Evolutionary conservation across 2,113 vertebrate species (phyloP).

Genomic region (Casuarius casuarius): DNA sequence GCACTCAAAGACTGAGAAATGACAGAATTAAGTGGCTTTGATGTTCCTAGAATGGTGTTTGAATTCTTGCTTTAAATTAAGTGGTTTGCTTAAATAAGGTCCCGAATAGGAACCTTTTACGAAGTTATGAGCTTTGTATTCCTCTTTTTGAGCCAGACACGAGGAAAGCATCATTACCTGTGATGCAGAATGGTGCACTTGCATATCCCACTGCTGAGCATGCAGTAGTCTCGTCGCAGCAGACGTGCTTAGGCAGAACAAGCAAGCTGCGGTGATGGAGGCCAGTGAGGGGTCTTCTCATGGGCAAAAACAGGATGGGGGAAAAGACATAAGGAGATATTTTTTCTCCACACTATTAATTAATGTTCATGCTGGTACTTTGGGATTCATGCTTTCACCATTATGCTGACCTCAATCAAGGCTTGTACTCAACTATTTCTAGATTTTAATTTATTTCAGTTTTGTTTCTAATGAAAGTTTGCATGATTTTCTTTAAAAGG

Average conservation of each 20-base stretch:
- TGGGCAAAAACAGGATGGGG: neutral
- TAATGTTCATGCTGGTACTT: neutral
- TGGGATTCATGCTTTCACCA: neutral
- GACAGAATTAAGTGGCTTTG: neutral
- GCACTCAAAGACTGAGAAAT: neutral
- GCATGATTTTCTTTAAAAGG: neutral
- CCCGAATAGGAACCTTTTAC: neutral
- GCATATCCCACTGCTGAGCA: neutral
- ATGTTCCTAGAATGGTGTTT: neutral
- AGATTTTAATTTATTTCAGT: neutral
- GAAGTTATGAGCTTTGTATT: neutral
- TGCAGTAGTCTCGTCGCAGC: neutral
- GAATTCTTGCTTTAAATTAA: neutral
- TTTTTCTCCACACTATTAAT: neutral
- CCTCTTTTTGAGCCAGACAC: neutral
- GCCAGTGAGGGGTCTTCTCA: neutral
- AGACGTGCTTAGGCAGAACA: neutral
- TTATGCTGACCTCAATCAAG: neutral
- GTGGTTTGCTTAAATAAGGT: neutral
- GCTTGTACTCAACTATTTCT: neutral
- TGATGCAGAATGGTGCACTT: neutral
- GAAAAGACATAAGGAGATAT: neutral
- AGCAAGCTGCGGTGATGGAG: neutral
- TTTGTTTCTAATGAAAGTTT: neutral
- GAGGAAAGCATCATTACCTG: neutral